Percentiles rank a stretch among this genome's conserved stretches.
Evolutionary conservation across 2,888 invertebrate genomes (phyloP).

Genomic region (Chymomyza caudatula): DNA sequence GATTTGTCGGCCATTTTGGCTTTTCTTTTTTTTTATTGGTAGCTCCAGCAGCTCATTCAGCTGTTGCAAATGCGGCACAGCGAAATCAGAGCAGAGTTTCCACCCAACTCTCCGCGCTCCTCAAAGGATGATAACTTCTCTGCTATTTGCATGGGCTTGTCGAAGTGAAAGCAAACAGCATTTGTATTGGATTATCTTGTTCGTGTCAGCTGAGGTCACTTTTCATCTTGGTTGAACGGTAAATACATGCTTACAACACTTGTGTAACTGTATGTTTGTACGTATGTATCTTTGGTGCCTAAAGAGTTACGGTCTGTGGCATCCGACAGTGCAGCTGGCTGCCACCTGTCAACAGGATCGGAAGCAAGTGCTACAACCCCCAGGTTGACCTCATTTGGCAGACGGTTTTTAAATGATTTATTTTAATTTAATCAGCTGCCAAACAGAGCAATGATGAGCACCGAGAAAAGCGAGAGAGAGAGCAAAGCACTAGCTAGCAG

Average conservation of each 20-base stretch:
- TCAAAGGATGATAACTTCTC: slow-evolving; percentile 3
- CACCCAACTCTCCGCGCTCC: not conserved
- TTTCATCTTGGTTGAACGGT: slow-evolving; percentile 18
- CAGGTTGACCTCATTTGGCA: slow-evolving; percentile 45
- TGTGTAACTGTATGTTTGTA: no score
- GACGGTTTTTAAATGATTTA: slow-evolving; percentile 64
- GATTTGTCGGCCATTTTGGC: slow-evolving; percentile 15
- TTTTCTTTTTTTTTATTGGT: not conserved
- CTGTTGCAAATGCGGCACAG: not conserved
- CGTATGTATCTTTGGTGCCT: not conserved
- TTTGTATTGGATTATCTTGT: slow-evolving; percentile 68
- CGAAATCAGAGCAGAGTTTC: not conserved
- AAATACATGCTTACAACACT: not conserved
- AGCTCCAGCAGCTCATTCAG: not conserved
- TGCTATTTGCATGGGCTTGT: not conserved
- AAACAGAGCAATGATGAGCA: slow-evolving; percentile 71
- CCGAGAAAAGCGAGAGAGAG: slow-evolving; percentile 25
- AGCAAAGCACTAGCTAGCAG: slow-evolving; percentile 14
- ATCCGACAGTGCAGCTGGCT: not conserved
- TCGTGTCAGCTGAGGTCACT: slow-evolving; percentile 69
- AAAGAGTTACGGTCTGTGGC: not conserved
- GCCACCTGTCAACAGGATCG: slow-evolving; percentile 55
- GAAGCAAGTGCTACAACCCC: not conserved
- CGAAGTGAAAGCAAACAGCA: slow-evolving; percentile 47
- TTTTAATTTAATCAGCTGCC: slow-evolving; percentile 71